Percentiles rank a stretch among this genome's conserved stretches.
These are phyloP conservation scores for Prolemur simus DNA, from an alignment of 2,113 vertebrate genomes.

Conservation along the genomic window DNA sequence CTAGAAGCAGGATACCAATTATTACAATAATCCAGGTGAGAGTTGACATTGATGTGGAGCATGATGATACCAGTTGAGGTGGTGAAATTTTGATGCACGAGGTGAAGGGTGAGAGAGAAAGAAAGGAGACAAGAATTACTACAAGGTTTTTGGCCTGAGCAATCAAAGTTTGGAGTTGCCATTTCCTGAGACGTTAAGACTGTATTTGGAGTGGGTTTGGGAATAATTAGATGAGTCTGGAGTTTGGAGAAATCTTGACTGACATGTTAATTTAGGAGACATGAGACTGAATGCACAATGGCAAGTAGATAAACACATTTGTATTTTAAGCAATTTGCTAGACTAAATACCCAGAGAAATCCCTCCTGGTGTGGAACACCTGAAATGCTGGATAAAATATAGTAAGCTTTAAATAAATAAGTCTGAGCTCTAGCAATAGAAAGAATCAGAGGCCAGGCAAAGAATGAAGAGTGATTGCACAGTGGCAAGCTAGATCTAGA, in stretches of 20 bases:
- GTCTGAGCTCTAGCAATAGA: not conserved
- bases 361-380: not conserved
- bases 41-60: not conserved
- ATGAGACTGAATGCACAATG: not conserved
- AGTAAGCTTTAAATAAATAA: not conserved
- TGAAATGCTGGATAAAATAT: slow-evolving; percentile 34
- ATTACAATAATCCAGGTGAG: not conserved
- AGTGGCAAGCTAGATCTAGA: not conserved
- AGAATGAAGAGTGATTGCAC: not conserved
- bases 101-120: not conserved
- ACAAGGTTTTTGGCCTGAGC: not conserved
- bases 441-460: not conserved
- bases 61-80: not conserved
- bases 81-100: not conserved
- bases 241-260: not conserved
- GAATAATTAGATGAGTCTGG: not conserved
- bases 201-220: not conserved
- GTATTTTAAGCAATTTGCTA: slow-evolving; percentile 4
- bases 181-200: not conserved
- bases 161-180: not conserved
- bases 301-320: not conserved
- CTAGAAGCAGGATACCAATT: not conserved
- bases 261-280: not conserved
- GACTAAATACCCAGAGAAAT: slow-evolving; percentile 34
- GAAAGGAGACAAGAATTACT: not conserved